A percentile compares a stretch with the other conserved stretches of the same genome.
Evolutionary conservation across 2,888 invertebrate genomes (phyloP).

Genomic region (Eupithecia insigniata): DNA sequence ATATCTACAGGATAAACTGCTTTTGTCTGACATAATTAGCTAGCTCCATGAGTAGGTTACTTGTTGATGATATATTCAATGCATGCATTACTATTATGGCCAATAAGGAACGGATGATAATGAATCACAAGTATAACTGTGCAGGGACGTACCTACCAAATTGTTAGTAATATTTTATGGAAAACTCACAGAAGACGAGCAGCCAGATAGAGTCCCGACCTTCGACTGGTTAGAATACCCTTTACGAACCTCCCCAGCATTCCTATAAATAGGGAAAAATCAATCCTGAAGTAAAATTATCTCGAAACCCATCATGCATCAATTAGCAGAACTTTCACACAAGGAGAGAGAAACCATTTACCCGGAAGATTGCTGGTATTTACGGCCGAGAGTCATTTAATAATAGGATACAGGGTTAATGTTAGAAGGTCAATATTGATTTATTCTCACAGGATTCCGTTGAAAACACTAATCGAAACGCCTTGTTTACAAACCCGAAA

Average conservation of each 20-base stretch:
- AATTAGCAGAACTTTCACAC: conserved; percentile 61
- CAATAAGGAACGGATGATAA: conserved; percentile 44
- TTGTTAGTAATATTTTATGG: not conserved
- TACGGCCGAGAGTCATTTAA: conserved; percentile 81
- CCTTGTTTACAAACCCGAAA: conserved; percentile 52
- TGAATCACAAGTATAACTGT: conserved; percentile 41
- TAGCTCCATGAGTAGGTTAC: not conserved
- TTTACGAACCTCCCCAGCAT: conserved; percentile 81
- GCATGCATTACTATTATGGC: conserved; percentile 43
- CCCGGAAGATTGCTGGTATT: conserved; percentile 82
- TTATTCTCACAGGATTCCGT: conserved; percentile 56
- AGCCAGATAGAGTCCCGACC: conserved; percentile 87
- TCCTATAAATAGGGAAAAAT: conserved; percentile 83
- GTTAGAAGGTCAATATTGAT: conserved; percentile 46
- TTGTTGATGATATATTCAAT: not conserved
- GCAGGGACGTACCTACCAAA: not conserved
- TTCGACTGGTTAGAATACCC: conserved; percentile 84
- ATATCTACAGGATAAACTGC: not conserved
- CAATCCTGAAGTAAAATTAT: conserved; percentile 74
- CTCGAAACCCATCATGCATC: conserved; percentile 71
- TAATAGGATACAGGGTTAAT: conserved; percentile 53
- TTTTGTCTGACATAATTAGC: not conserved
- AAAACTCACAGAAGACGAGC: conserved; percentile 87
- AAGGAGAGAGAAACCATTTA: conserved; percentile 71
- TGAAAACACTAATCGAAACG: conserved; percentile 50